A percentile compares a stretch with the other conserved stretches of the same genome.
Evolutionary conservation across 2,888 invertebrate species (phyloP).

Genomic region (Drosophila lacicola): DNA sequence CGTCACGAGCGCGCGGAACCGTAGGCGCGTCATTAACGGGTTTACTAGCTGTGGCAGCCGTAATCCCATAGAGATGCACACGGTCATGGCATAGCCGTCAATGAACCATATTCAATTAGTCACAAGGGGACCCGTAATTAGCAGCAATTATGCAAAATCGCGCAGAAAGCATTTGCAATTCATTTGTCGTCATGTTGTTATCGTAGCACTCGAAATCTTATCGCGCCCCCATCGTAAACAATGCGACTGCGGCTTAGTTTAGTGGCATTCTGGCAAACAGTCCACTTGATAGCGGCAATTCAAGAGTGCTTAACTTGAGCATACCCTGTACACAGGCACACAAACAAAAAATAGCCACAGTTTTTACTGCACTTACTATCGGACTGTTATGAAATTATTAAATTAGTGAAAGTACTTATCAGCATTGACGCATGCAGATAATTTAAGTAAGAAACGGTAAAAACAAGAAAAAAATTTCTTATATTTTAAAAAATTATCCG

Average conservation of each 20-base stretch:
- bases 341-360: not conserved
- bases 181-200: slow-evolving; percentile 44
- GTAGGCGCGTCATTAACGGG: slow-evolving; percentile 46
- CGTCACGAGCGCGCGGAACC: slow-evolving; percentile 50
- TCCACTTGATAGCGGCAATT: not conserved
- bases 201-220: slow-evolving; percentile 31
- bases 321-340: slow-evolving; percentile 2
- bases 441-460: too few relatives aligned
- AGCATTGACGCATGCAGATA: not conserved
- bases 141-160: slow-evolving; percentile 47
- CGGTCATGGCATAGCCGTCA: slow-evolving; percentile 8
- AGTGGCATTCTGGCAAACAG: slow-evolving; percentile 19
- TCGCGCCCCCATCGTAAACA: slow-evolving; percentile 30
- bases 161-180: slow-evolving; percentile 1
- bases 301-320: not conserved
- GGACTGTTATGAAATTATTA: not conserved
- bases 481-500: too few relatives aligned
- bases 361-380: not conserved
- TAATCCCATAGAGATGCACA: slow-evolving; percentile 25
- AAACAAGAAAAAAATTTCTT: too few relatives aligned
- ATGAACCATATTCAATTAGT: slow-evolving; percentile 37
- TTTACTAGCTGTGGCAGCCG: slow-evolving; percentile 6
- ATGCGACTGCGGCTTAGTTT: slow-evolving; percentile 19
- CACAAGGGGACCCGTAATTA: slow-evolving; percentile 60
- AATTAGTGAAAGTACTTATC: not conserved